Conservation (phyloP, 2,113 vertebrate species). For the Nanorana parkeri region DNA sequence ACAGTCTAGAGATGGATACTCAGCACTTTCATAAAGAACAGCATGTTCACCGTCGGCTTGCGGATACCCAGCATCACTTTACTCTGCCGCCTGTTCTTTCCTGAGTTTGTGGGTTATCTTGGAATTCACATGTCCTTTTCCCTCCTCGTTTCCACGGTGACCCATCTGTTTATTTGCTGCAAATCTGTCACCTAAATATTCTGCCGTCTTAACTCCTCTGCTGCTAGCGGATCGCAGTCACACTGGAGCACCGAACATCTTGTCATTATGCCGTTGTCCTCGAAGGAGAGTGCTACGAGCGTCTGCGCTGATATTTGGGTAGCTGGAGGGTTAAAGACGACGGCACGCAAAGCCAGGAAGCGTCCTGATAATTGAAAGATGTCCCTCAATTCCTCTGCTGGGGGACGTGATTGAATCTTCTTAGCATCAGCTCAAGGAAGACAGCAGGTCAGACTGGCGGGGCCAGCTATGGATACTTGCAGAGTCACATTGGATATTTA, state of each 20-base stretch:
- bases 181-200: constrained; percentile 51
- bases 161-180: constrained; percentile 52
- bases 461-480: not conserved
- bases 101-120: constrained; percentile 46
- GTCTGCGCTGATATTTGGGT: not conserved
- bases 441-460: not conserved
- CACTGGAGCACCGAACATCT: not conserved
- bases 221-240: not conserved
- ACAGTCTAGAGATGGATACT: not conserved
- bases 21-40: not conserved
- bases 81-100: constrained; percentile 40
- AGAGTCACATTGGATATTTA: not conserved
- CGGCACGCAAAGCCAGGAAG: constrained; percentile 10
- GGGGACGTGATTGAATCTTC: not conserved
- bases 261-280: not conserved
- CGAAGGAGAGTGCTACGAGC: not conserved
- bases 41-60: not conserved
- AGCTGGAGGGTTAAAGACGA: constrained; percentile 22
- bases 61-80: constrained; percentile 17
- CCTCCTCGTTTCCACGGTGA: constrained; percentile 49
- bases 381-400: not conserved
- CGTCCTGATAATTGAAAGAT: constrained; percentile 6
- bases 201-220: constrained; percentile 37
- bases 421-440: not conserved
- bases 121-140: constrained; percentile 50